phyloP scores from a whole-genome alignment of 30 jellyfish, hydroid and myxozoan genomes.

The Cassiopea xamachana region DNA sequence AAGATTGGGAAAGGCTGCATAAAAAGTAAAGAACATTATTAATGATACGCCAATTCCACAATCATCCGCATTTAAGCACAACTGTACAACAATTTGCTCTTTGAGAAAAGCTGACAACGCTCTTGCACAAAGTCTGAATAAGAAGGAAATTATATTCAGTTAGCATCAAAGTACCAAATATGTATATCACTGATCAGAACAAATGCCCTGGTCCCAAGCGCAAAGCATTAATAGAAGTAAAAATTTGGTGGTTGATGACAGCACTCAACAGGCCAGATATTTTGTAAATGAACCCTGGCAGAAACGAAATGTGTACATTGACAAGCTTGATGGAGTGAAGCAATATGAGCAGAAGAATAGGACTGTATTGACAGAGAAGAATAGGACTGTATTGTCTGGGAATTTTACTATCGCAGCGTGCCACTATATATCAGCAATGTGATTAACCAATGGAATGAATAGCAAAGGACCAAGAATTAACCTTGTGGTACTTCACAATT shows the following conservation, averaged over 20 bases:
- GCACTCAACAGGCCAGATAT: background rate
- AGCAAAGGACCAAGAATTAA: no score
- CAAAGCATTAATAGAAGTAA: background rate
- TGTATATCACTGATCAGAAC: background rate
- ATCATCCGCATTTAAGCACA: background rate
- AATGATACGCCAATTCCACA: background rate
- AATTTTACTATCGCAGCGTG: no score
- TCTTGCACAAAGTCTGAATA: background rate
- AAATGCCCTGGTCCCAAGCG: background rate
- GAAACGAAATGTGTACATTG: constrained; percentile 15
- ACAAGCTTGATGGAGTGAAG: constrained; percentile 43
- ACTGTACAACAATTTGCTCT: constrained; percentile 29
- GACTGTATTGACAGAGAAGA: no score
- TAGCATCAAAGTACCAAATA: constrained; percentile 43
- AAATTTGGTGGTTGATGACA: constrained; percentile 1
- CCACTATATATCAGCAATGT: no score
- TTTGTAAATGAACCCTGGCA: constrained; percentile 10
- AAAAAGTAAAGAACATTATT: background rate
- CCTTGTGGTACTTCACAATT: no score
- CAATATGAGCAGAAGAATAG: constrained; percentile 24
- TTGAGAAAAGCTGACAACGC: constrained; percentile 41
- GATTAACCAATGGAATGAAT: no score
- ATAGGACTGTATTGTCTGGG: no score
- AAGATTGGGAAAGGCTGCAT: background rate
- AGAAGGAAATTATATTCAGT: background rate